These are phyloP conservation scores for Hippocampus zosterae DNA, from an alignment of 2,113 vertebrate genomes.

Conservation along the genomic window DNA sequence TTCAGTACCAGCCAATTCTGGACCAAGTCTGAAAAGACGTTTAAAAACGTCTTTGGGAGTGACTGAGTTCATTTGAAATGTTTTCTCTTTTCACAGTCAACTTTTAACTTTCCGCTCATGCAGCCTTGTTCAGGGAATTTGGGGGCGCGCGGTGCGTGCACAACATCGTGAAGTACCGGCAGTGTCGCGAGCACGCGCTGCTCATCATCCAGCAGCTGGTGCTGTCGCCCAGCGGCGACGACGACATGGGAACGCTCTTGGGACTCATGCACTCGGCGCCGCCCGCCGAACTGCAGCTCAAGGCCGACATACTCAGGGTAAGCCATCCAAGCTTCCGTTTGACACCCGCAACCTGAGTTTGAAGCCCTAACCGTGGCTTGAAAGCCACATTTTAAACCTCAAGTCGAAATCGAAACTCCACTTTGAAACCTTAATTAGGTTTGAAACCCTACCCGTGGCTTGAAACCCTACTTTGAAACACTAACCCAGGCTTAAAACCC, in stretches of 20 bases:
- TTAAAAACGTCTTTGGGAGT: no score
- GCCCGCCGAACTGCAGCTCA: constrained; percentile 86
- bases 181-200: constrained; percentile 92
- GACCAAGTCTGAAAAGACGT: no score
- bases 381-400: no score
- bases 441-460: no score
- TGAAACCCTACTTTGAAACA: no score
- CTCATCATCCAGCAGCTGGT: constrained; percentile 97
- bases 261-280: constrained; percentile 97
- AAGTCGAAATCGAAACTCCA: no score
- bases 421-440: no score
- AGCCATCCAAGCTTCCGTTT: not conserved
- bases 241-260: constrained; percentile 97
- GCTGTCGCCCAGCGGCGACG: constrained; percentile 90
- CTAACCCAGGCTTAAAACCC: no score
- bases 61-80: no score
- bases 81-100: no score
- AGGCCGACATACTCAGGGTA: constrained; percentile 92
- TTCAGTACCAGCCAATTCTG: no score
- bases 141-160: constrained; percentile 94
- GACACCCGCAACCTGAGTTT: not conserved
- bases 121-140: constrained; percentile 94
- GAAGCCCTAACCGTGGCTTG: no score
- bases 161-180: constrained; percentile 93
- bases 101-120: not conserved